Evolutionary conservation across 2,113 vertebrate species (phyloP).

Genomic region (Equus przewalskii): DNA sequence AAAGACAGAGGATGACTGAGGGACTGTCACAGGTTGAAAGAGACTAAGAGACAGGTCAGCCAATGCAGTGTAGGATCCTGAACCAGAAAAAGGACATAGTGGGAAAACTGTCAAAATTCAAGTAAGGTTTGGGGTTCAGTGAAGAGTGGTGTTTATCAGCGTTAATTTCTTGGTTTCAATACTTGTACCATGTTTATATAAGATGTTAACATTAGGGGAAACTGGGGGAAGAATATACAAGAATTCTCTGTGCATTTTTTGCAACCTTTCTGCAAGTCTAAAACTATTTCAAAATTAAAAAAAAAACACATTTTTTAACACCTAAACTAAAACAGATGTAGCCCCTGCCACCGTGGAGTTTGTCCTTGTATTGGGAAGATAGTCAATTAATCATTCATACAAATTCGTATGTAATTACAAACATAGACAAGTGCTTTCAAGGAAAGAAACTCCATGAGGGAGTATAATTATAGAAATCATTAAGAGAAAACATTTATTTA

Average conservation of each 20-base stretch:
- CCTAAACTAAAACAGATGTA: background rate
- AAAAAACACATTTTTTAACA: background rate
- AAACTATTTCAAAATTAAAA: constrained; percentile 1
- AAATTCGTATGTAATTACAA: background rate
- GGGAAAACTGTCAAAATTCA: background rate
- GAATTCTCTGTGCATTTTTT: background rate
- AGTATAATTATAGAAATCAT: background rate
- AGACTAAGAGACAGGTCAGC: background rate
- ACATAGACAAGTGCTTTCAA: background rate
- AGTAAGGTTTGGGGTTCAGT: background rate
- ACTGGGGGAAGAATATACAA: background rate
- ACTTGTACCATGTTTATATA: background rate
- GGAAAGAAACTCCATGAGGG: background rate
- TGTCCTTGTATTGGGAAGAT: background rate
- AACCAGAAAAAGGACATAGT: background rate
- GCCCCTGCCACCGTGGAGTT: background rate
- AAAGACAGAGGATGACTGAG: background rate
- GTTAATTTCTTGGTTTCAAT: constrained; percentile 18
- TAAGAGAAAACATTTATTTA: constrained; percentile 41
- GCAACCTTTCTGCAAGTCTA: background rate
- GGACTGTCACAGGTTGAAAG: background rate
- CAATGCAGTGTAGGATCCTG: background rate
- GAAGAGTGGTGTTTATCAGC: background rate
- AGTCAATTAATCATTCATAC: background rate
- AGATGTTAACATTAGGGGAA: background rate